phyloP scores from a whole-genome alignment of 2,888 invertebrate genomes.

The Cephus spinipes region DNA sequence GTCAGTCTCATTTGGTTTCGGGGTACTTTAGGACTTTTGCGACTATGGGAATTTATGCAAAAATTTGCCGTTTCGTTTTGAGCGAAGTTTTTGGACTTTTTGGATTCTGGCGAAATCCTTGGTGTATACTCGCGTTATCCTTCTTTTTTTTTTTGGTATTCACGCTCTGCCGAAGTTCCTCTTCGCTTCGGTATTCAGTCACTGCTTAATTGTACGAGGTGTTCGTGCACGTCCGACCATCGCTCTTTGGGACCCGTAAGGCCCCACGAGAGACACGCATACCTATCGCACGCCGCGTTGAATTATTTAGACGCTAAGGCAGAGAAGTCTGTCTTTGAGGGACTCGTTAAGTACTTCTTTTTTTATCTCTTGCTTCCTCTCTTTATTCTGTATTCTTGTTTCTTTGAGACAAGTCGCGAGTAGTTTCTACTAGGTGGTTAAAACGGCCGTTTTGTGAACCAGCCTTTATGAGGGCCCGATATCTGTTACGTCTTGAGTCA shows the following conservation, averaged over 20 bases:
- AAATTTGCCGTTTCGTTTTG: not conserved
- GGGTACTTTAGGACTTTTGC: not conserved
- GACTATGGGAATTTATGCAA: rapidly evolving
- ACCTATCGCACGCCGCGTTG: conserved; percentile 35
- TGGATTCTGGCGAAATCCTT: not conserved
- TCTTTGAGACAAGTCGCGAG: not conserved
- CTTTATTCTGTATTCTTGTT: conserved; percentile 25
- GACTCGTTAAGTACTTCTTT: not conserved
- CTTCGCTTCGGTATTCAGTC: conserved; percentile 39
- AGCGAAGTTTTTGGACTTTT: too few species aligned
- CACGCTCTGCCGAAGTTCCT: conserved; percentile 24
- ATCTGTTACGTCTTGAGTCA: not conserved
- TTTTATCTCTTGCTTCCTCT: conserved; percentile 28
- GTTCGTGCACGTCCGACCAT: conserved; percentile 38
- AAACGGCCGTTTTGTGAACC: not conserved
- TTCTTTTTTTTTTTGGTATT: conserved; percentile 35
- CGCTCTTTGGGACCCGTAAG: not conserved
- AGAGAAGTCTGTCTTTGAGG: not conserved
- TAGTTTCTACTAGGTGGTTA: not conserved
- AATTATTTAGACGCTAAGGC: conserved; percentile 40
- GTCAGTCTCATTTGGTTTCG: not conserved
- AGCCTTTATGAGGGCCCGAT: not conserved
- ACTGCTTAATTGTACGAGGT: conserved; percentile 45
- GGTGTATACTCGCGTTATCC: not conserved
- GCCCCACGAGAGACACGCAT: conserved; percentile 33